Conservation (phyloP, 2,888 invertebrate species). For the Pheosia gnoma region DNA sequence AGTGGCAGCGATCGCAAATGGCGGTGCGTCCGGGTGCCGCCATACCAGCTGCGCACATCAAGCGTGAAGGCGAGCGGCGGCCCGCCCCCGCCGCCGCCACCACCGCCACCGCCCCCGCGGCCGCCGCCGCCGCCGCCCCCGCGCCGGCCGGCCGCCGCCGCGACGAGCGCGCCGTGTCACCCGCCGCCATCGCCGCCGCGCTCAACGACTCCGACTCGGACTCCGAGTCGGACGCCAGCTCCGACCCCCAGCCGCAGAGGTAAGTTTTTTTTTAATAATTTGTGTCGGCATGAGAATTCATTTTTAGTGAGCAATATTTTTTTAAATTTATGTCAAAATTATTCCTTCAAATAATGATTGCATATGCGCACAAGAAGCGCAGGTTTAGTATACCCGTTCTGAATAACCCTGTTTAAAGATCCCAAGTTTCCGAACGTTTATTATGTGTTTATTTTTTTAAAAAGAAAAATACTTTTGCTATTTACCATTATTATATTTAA, state of each 20-base stretch:
- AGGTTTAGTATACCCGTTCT: too few relatives aligned
- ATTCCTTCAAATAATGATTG: too few relatives aligned
- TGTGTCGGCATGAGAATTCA: too few relatives aligned
- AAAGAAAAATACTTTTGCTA: too few relatives aligned
- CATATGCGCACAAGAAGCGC: too few relatives aligned
- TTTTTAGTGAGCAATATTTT: too few relatives aligned
- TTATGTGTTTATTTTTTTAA: too few relatives aligned
- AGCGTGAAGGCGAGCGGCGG: slow-evolving; percentile 56
- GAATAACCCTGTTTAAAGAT: too few relatives aligned
- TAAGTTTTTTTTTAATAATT: slow-evolving; percentile 10
- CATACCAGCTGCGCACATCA: slow-evolving; percentile 71
- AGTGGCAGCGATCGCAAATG: slow-evolving; percentile 83
- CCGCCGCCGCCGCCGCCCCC: slow-evolving; percentile 72
- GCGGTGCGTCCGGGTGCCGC: slow-evolving; percentile 76
- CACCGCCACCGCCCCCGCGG: slow-evolving; percentile 74
- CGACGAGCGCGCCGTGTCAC: slow-evolving; percentile 60
- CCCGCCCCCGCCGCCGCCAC: slow-evolving; percentile 45
- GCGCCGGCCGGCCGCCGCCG: slow-evolving; percentile 32
- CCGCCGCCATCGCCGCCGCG: slow-evolving; percentile 68
- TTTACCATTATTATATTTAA: too few relatives aligned
- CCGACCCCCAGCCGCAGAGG: slow-evolving; percentile 58
- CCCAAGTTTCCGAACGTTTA: too few relatives aligned
- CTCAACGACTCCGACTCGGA: slow-evolving; percentile 61
- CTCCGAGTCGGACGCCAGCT: slow-evolving; percentile 55
- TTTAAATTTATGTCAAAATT: too few relatives aligned